phyloP scores from a whole-genome alignment of 1,140 invertebrate genomes.

The Achatina immaculata region DNA sequence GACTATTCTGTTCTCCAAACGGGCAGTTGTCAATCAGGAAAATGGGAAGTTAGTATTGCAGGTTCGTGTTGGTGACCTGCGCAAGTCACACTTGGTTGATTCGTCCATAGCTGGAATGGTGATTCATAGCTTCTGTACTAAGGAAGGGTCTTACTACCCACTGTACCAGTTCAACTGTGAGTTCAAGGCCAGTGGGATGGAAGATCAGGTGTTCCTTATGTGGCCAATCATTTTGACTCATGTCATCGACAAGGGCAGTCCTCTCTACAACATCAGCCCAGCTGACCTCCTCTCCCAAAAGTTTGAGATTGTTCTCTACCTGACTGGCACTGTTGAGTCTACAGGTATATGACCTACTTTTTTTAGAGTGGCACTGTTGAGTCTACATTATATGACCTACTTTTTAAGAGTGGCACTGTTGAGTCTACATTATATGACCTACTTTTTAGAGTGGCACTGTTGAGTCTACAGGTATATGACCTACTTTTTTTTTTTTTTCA shows the following conservation, averaged over 20 bases:
- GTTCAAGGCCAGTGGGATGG: slow-evolving; percentile 84
- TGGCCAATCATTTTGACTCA: slow-evolving; percentile 89
- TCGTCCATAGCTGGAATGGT: slow-evolving; percentile 78
- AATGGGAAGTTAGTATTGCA: slow-evolving; percentile 84
- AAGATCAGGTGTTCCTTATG: slow-evolving; percentile 90
- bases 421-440: no score
- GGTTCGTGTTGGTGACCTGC: slow-evolving; percentile 75
- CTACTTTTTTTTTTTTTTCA: no score
- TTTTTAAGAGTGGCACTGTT: no score
- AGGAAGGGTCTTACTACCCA: slow-evolving; percentile 57
- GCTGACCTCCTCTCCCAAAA: slow-evolving; percentile 87
- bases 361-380: no score
- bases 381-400: no score
- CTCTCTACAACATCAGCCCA: slow-evolving; percentile 88
- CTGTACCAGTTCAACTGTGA: slow-evolving; percentile 54
- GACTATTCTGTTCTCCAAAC: slow-evolving; percentile 67
- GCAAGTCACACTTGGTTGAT: slow-evolving; percentile 66
- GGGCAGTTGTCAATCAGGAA: slow-evolving; percentile 74
- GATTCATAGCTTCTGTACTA: slow-evolving; percentile 55
- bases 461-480: slow-evolving; percentile 64
- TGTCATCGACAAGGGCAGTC: slow-evolving; percentile 85
- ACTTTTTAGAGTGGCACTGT: slow-evolving; percentile 85
- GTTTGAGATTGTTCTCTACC: slow-evolving; percentile 95
- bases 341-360: slow-evolving; percentile 61
- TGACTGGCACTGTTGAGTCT: slow-evolving; percentile 82